These are phyloP conservation scores for Virgularia gustaviana DNA, from an alignment of 92 coral and sea anemone genomes.

Conservation along the genomic window DNA sequence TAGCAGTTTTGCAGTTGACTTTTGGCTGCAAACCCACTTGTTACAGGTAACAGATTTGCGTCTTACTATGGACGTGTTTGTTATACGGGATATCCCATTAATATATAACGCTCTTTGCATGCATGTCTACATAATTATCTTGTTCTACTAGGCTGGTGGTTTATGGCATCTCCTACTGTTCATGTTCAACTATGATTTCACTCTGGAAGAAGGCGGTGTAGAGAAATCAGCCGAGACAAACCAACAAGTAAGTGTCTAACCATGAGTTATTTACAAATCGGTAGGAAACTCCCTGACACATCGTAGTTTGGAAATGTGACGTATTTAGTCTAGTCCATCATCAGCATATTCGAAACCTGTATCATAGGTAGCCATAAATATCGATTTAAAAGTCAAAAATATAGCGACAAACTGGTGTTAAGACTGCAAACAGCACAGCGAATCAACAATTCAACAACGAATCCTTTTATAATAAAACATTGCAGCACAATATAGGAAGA, in stretches of 20 bases:
- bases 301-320: too few relatives aligned
- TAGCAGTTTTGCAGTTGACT: conserved; percentile 85
- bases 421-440: too few relatives aligned
- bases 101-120: background rate
- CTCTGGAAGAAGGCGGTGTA: conserved; percentile 94
- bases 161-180: conserved; percentile 87
- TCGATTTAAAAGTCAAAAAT: too few relatives aligned
- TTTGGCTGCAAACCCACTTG: conserved; percentile 96
- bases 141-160: conserved; percentile 73
- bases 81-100: background rate
- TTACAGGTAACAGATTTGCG: conserved; percentile 55
- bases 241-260: conserved; percentile 80
- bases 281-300: too few relatives aligned
- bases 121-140: background rate
- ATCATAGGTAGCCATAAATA: too few relatives aligned
- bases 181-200: conserved; percentile 87
- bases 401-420: too few relatives aligned
- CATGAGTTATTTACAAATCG: background rate
- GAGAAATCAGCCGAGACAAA: conserved; percentile 84
- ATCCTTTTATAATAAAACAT: too few relatives aligned
- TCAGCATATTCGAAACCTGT: too few relatives aligned
- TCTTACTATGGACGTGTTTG: background rate
- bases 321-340: too few relatives aligned
- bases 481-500: too few relatives aligned
- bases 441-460: too few relatives aligned